Evolutionary conservation across 2,797 vertebrate species (phyloP), one percentile per base, ranked within the genome.

Genomic region (Muscicapa comitata): DNA sequence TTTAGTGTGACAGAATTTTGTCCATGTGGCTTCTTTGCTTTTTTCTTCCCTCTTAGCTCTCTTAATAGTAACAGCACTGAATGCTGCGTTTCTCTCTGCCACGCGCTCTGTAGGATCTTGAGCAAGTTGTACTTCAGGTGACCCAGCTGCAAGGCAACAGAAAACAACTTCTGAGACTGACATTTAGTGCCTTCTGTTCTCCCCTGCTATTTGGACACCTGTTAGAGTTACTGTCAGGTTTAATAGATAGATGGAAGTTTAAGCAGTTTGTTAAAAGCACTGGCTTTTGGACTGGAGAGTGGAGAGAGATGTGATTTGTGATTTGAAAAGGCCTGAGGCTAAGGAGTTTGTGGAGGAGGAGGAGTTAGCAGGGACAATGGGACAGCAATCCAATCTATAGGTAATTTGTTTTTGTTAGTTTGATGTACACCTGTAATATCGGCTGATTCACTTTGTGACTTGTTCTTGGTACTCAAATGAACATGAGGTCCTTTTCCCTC

Each of bases 311-410:
- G 38, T 62, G n/a, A 24, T 68, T 57, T 3, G 2, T 86, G 26
- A 14, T 28, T 16, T 92, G 71, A 35, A 55, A 66, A 26, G 31
- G 16, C 4, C 26, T 78, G 50, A 75, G 28, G 15, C 43, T 31
- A 42, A 33, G 28, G 35, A 61, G 28, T 73, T 66, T 72, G 21
- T 57, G 40, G 40, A 61, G 42, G 0, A 77, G 40, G 28, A 61
- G 38, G 0, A 80, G 15, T 9, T 85, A 80, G 29, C 20, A 50
- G 38, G n/a, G 7, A 14, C 62, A 73, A 70, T 63, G 29, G 33
- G 7, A 28, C 63, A 74, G 31, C 15, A 82, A 0, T 86, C 11
- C 15, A 82, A 0, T 86, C 11, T 1, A 0, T n/a, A 43, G 45
- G 35, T 75, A 40, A 61, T 50, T 55, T 14, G 5, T 47, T 19